These are phyloP conservation scores for Alviniconcha marisindica DNA, from an alignment of 1,140 invertebrate species.

Conservation along the genomic window DNA sequence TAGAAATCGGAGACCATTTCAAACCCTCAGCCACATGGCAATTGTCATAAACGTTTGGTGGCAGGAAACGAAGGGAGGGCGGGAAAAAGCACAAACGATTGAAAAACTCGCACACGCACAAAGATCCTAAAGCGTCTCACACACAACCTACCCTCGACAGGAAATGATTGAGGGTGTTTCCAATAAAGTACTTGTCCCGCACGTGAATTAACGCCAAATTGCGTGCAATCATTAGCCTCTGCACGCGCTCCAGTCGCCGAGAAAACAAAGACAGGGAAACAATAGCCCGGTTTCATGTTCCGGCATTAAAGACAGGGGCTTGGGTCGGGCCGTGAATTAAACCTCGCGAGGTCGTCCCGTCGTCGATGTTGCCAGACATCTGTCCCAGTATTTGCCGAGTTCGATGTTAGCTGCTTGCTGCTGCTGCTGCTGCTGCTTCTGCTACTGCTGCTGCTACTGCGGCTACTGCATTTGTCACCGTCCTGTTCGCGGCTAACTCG, in stretches of 20 bases:
- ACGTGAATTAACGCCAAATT: slow-evolving; percentile 34
- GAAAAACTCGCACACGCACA: too few relatives aligned
- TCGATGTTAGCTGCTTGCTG: background rate
- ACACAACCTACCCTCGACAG: too few relatives aligned
- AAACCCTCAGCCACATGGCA: too few relatives aligned
- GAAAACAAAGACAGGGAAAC: slow-evolving; percentile 16
- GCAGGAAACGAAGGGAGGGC: too few relatives aligned
- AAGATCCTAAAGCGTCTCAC: too few relatives aligned
- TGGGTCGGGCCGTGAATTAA: slow-evolving; percentile 6
- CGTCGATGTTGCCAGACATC: slow-evolving; percentile 9
- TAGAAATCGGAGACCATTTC: too few relatives aligned
- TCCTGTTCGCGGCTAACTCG: too few relatives aligned
- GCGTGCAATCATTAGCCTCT: slow-evolving; percentile 33
- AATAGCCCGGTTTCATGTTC: slow-evolving; percentile 28
- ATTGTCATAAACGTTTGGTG: too few relatives aligned
- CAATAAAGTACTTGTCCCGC: slow-evolving; percentile 26
- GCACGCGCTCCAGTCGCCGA: background rate
- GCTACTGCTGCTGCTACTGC: too few relatives aligned
- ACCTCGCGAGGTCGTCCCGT: background rate
- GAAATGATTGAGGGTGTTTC: slow-evolving; percentile 17
- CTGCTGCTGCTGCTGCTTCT: background rate
- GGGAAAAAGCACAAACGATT: too few relatives aligned
- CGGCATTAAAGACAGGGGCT: background rate
- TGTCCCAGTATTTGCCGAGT: slow-evolving; percentile 33
- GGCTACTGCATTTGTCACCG: too few relatives aligned